Evolutionary conservation across 2,113 vertebrate genomes (phyloP).

Genomic region (Corythornis madagascariensis): DNA sequence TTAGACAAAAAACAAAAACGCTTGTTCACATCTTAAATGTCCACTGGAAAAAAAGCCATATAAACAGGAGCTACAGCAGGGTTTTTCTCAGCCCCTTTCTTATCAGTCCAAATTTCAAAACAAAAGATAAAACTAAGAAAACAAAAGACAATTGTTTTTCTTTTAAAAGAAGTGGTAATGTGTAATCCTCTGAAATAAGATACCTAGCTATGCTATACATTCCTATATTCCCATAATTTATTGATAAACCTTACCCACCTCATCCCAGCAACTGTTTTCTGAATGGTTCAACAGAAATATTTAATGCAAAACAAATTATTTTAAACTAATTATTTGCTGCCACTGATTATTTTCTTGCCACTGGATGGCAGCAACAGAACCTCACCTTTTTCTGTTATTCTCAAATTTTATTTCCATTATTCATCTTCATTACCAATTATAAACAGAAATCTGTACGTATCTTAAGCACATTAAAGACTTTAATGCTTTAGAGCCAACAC

Average conservation of each 20-base stretch:
- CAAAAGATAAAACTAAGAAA: neutral
- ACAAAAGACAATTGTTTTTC: neutral
- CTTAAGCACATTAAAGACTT: neutral
- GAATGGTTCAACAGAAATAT: neutral
- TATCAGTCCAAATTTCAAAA: neutral
- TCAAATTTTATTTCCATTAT: slow-evolving; percentile 24
- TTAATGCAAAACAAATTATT: neutral
- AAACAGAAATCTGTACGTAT: neutral
- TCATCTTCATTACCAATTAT: slow-evolving; percentile 10
- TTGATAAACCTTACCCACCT: neutral
- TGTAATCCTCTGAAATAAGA: neutral
- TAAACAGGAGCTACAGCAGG: neutral
- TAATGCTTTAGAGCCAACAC: neutral
- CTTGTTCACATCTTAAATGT: neutral
- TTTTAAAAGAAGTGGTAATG: neutral
- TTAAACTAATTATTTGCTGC: neutral
- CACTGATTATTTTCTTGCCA: slow-evolving; percentile 60
- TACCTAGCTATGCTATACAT: neutral
- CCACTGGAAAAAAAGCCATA: neutral
- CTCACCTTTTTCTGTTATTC: slow-evolving; percentile 15
- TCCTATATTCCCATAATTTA: neutral
- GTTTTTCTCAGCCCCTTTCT: neutral
- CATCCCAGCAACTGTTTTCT: neutral
- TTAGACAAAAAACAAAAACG: neutral
- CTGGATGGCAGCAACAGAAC: slow-evolving; percentile 85